Conservation (phyloP, 2,888 invertebrate species). For the Epinotia nisella region DNA sequence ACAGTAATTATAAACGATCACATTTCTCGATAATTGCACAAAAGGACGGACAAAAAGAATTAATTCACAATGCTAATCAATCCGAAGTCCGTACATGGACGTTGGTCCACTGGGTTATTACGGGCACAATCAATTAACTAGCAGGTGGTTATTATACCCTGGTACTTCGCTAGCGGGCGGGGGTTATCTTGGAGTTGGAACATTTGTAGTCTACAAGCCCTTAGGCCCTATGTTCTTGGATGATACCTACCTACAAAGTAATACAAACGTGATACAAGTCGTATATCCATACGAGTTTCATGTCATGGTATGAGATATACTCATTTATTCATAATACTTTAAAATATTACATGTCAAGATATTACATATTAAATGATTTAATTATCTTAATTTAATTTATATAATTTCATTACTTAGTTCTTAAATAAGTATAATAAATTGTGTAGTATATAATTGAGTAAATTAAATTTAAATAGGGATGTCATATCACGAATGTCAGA, state of each 20-base stretch:
- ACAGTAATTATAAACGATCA: constrained; percentile 18
- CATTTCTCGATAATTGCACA: constrained; percentile 7
- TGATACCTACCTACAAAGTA: too few relatives aligned
- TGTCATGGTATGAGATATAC: too few relatives aligned
- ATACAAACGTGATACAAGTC: background rate
- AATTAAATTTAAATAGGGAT: too few relatives aligned
- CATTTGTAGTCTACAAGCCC: constrained; percentile 14
- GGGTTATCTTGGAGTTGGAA: constrained; percentile 12
- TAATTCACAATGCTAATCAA: constrained; percentile 14
- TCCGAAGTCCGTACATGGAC: constrained; percentile 22
- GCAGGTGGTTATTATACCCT: constrained; percentile 37
- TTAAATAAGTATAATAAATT: too few relatives aligned
- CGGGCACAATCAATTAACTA: constrained; percentile 37
- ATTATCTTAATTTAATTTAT: too few relatives aligned
- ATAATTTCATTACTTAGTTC: too few relatives aligned
- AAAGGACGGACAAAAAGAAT: background rate
- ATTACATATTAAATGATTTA: too few relatives aligned
- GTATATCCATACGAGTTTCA: too few relatives aligned
- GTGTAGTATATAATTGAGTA: too few relatives aligned
- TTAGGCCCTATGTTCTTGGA: background rate
- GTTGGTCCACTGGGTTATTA: constrained; percentile 22
- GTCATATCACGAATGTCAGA: too few relatives aligned
- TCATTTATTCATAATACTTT: too few relatives aligned
- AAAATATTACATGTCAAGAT: too few relatives aligned
- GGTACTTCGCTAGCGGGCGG: constrained; percentile 9